phyloP scores from a whole-genome alignment of 1,140 invertebrate genomes.

The Cydia amplana region DNA sequence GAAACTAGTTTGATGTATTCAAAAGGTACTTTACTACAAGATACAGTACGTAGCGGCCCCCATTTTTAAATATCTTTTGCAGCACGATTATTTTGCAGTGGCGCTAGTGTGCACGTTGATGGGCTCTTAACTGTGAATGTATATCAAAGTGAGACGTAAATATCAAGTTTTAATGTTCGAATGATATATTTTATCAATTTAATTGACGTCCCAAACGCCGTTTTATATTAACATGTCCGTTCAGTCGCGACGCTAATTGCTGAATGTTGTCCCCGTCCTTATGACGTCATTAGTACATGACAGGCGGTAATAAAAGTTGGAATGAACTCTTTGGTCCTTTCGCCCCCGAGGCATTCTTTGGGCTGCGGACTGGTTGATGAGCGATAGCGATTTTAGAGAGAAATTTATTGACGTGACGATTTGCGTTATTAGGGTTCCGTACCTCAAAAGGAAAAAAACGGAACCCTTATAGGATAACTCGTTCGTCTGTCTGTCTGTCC shows the following conservation, averaged over 20 bases:
- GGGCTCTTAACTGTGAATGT: constrained; percentile 19
- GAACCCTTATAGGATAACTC: too few relatives aligned
- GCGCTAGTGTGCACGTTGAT: too few relatives aligned
- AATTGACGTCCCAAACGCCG: constrained; percentile 4
- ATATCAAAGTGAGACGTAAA: constrained; percentile 28
- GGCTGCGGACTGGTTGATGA: neutral
- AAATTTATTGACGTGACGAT: neutral
- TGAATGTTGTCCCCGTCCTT: constrained; percentile 23
- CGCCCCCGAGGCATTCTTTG: constrained; percentile 13
- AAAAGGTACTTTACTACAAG: too few relatives aligned
- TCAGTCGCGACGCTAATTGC: neutral
- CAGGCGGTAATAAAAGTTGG: constrained; percentile 24
- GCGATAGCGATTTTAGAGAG: neutral
- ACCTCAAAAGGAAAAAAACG: too few relatives aligned
- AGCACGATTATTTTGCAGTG: too few relatives aligned
- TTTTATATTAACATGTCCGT: neutral
- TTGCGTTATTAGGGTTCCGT: too few relatives aligned
- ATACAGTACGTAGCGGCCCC: too few relatives aligned
- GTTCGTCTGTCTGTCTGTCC: too few relatives aligned
- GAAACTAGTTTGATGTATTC: too few relatives aligned
- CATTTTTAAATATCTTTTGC: too few relatives aligned
- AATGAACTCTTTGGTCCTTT: constrained; percentile 29
- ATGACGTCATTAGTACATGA: constrained; percentile 31
- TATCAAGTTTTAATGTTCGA: too few relatives aligned
- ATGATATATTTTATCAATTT: neutral